Percentiles rank a stretch among this genome's conserved stretches.
These are phyloP conservation scores for Chrysina gloriosa DNA, from an alignment of 2,888 invertebrate species.

Conservation along the genomic window DNA sequence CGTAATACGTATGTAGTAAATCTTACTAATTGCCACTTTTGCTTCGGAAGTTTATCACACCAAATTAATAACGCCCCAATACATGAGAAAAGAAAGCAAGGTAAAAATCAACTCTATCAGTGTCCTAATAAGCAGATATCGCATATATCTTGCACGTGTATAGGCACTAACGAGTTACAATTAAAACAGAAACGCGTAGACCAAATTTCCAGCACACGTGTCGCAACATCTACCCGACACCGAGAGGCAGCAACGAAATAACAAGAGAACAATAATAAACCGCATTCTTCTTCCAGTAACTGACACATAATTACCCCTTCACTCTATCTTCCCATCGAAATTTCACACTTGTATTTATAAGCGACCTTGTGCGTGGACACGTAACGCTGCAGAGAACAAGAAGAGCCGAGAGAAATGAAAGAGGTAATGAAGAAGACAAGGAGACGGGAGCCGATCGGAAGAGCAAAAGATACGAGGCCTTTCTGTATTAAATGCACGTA, in stretches of 20 bases:
- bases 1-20: too few species aligned
- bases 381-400: constrained; percentile 28
- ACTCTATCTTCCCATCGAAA: constrained; percentile 33
- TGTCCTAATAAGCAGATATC: not conserved
- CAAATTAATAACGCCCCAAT: too few species aligned
- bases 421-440: constrained; percentile 7
- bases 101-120: not conserved
- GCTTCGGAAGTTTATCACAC: too few species aligned
- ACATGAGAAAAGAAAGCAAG: too few species aligned
- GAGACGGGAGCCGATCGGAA: not conserved
- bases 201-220: constrained; percentile 27
- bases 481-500: constrained; percentile 11
- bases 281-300: constrained; percentile 33
- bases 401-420: not conserved
- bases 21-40: too few species aligned
- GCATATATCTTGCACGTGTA: not conserved
- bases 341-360: constrained; percentile 34
- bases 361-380: constrained; percentile 35
- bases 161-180: constrained; percentile 19
- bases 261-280: constrained; percentile 28
- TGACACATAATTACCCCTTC: constrained; percentile 36
- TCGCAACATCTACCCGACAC: constrained; percentile 23
- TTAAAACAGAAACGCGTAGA: constrained; percentile 21
- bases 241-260: constrained; percentile 21
- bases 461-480: too few species aligned